A percentile compares a stretch with the other conserved stretches of the same genome.
Conservation (phyloP, 2,797 vertebrate genomes). For the Ptychobarbus kaznakovi region DNA sequence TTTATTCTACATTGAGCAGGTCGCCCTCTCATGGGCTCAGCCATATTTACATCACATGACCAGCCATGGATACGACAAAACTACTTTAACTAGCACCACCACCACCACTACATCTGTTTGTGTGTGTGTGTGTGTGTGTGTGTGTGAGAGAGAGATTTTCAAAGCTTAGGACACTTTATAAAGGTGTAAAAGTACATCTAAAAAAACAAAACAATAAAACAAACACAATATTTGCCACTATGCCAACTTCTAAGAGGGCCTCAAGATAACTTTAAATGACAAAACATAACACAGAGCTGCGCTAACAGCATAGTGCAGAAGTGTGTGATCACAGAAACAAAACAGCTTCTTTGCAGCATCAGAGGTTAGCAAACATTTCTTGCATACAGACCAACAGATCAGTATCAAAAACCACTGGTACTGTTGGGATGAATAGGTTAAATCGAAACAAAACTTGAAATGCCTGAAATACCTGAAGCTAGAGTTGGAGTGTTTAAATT, state of each 20-base stretch:
- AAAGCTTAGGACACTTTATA: neutral
- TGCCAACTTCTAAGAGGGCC: neutral
- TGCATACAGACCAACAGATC: neutral
- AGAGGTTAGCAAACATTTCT: neutral
- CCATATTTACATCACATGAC: neutral
- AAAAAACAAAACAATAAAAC: neutral
- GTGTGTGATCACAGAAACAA: neutral
- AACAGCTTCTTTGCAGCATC: neutral
- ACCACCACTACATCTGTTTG: neutral
- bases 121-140: no score
- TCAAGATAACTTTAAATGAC: neutral
- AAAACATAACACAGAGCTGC: neutral
- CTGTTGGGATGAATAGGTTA: neutral
- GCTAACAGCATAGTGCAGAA: neutral
- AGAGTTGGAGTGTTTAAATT: neutral
- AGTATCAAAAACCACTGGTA: neutral
- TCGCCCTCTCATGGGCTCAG: slow-evolving; percentile 10
- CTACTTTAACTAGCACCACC: neutral
- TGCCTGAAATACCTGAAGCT: no score
- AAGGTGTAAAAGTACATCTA: neutral
- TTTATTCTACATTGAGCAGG: neutral
- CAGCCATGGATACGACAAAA: neutral
- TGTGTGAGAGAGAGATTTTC: neutral
- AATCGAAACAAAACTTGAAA: neutral
- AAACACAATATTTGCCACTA: neutral